Percentiles rank a stretch among this genome's conserved stretches.
These are phyloP conservation scores for Catamblyrhynchus diadema DNA, from an alignment of 2,797 vertebrate genomes.

Conservation along the genomic window DNA sequence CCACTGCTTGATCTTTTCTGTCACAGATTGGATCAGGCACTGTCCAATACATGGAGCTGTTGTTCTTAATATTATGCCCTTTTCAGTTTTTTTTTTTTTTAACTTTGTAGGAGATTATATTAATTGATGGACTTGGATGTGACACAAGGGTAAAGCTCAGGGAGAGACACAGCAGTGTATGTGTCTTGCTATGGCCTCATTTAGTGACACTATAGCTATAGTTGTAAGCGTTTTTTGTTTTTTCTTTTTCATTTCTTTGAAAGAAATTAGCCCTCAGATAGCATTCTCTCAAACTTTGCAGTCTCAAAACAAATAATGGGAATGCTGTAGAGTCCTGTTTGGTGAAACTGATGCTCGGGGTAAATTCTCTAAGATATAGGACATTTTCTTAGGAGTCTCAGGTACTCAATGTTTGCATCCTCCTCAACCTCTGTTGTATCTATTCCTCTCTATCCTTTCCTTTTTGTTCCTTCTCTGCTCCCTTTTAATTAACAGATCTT, in stretches of 20 bases:
- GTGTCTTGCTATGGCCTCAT: constrained; percentile 34
- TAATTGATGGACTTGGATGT: constrained; percentile 42
- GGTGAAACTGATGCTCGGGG: not conserved
- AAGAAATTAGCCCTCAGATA: not conserved
- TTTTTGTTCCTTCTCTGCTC: not conserved
- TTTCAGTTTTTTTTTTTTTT: constrained; percentile 9
- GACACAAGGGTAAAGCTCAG: not conserved
- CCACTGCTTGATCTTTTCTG: constrained; percentile 63
- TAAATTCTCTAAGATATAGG: not conserved
- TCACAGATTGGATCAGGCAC: constrained; percentile 56
- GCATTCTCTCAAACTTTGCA: not conserved
- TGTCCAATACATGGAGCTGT: constrained; percentile 53
- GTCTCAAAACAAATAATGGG: not conserved
- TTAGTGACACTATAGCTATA: not conserved
- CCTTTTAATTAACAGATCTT: not conserved
- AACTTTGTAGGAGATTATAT: constrained; percentile 55
- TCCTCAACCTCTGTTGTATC: not conserved
- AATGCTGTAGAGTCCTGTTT: not conserved
- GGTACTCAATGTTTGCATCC: not conserved
- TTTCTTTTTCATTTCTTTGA: not conserved
- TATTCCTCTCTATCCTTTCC: not conserved
- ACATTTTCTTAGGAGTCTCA: not conserved
- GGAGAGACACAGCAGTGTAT: not conserved
- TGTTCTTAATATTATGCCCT: constrained; percentile 30
- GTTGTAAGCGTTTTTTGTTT: not conserved